Conservation (phyloP, 2,797 vertebrate species). For the Rhinichthys osculus region DNA sequence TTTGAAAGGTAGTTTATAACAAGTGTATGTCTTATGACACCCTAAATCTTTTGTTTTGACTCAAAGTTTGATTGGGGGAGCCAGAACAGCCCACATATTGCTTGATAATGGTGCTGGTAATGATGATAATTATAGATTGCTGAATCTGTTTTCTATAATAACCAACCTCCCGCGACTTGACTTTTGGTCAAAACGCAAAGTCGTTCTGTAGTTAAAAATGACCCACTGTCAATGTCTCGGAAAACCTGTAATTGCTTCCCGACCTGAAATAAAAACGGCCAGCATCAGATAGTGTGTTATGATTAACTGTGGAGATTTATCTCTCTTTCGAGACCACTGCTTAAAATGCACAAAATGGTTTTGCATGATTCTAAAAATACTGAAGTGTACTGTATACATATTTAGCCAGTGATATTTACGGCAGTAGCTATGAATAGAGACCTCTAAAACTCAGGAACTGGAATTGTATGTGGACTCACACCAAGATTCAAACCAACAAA, state of each 20-base stretch:
- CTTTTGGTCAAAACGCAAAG: constrained; percentile 47
- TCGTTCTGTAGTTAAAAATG: constrained; percentile 54
- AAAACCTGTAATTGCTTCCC: constrained; percentile 50
- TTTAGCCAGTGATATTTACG: constrained; percentile 57
- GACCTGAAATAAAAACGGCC: constrained; percentile 14
- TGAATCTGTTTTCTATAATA: constrained; percentile 64
- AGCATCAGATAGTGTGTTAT: constrained; percentile 51
- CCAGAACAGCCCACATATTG: constrained; percentile 28
- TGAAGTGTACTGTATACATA: constrained; percentile 38
- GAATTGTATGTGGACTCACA: constrained; percentile 60
- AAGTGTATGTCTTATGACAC: background rate
- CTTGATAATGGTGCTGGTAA: constrained; percentile 60
- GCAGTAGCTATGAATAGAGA: constrained; percentile 61
- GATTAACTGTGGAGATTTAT: constrained; percentile 22
- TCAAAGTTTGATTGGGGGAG: background rate
- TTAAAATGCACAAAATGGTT: constrained; percentile 33
- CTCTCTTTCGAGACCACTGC: constrained; percentile 28
- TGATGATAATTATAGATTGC: constrained; percentile 66
- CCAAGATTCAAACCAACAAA: constrained; percentile 46
- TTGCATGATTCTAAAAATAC: constrained; percentile 47
- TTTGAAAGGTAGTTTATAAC: background rate
- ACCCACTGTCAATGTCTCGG: constrained; percentile 35
- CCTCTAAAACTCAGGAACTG: constrained; percentile 59
- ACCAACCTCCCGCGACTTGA: constrained; percentile 33
- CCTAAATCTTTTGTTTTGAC: background rate